Evolutionary conservation across 2,797 vertebrate genomes (phyloP), one percentile per base, ranked within the genome.

Genomic region (Graptemys geographica): DNA sequence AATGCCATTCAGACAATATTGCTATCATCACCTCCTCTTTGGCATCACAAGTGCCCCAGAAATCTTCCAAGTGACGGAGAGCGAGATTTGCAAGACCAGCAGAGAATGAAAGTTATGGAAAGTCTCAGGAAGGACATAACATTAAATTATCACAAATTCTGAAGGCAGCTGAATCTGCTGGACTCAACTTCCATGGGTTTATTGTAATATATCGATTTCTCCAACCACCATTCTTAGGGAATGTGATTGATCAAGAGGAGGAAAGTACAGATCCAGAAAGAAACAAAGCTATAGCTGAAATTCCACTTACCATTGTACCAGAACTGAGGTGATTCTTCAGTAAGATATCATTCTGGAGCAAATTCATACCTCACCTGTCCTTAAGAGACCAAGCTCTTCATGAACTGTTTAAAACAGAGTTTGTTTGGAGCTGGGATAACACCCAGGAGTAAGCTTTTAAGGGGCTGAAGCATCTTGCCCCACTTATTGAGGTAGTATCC

Each of bases 101-200:
- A 78, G 27, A 49, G 44, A 78, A 27, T 16, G 27, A 49, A 78
- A 27, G 13, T 78, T 96, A 87, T 82, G 59, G 62, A 88, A 72
- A 92, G 62, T 55, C 79, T 91, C 79, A 62, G 59, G 27, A 78
- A n/a, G 81, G 81, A 86, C 27, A 88, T 57, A 79, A 1, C 80
- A 55, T 6, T 91, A 79, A 94, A 91, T 49, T 78, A 44, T 11
- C 25, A 78, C 27, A 78, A 78, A 88, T 93, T 89, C 87, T 84
- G 72, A 72, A 94, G 23, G 78, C 76, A 96, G 89, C 91, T 85
- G 79, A 86, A 91, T 28, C 90, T 90, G 31, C 62, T 90, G 51
- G 51, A 93, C 84, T 95, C 89, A 88, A 90, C 82, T 59, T 84
- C 87, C 74, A 91, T 89, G 79, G 56, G 62, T 79, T 84, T 86